phyloP scores from a whole-genome alignment of 92 coral and sea anemone species.

The Porites rus region DNA sequence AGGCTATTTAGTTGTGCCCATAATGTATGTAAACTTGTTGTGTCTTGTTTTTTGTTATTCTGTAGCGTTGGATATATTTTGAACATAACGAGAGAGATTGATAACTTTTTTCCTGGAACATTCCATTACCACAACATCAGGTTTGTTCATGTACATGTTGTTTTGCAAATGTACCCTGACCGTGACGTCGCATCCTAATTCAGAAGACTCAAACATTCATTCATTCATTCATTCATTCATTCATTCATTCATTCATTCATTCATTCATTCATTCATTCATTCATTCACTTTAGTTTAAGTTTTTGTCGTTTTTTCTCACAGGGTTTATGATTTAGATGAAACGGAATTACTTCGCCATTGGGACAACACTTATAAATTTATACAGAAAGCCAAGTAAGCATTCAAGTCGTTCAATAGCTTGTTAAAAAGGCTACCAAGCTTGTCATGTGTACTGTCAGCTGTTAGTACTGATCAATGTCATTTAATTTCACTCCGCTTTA shows the following conservation, averaged over 20 bases:
- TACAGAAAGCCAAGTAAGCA: slow-evolving; percentile 89
- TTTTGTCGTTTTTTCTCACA: slow-evolving; percentile 15
- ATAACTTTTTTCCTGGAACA: slow-evolving; percentile 96
- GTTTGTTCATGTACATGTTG: slow-evolving; percentile 30
- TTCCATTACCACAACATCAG: slow-evolving; percentile 89
- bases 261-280: too few species aligned
- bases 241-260: too few species aligned
- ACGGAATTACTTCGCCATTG: slow-evolving; percentile 89
- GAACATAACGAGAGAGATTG: slow-evolving; percentile 93
- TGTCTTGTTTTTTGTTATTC: neutral
- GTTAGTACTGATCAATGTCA: too few species aligned
- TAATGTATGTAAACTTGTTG: neutral
- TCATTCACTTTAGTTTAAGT: too few species aligned
- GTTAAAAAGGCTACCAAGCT: neutral
- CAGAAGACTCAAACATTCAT: too few species aligned
- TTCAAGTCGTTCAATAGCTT: too few species aligned
- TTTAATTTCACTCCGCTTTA: too few species aligned
- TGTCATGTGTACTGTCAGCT: too few species aligned
- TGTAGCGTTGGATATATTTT: slow-evolving; percentile 90
- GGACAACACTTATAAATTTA: slow-evolving; percentile 88
- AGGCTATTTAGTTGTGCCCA: too few species aligned
- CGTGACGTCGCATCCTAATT: too few species aligned
- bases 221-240: too few species aligned
- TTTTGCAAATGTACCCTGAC: neutral
- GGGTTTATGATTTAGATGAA: slow-evolving; percentile 88